These are phyloP conservation scores for Aplodontia rufa DNA, from an alignment of 2,113 vertebrate genomes.

Conservation along the genomic window DNA sequence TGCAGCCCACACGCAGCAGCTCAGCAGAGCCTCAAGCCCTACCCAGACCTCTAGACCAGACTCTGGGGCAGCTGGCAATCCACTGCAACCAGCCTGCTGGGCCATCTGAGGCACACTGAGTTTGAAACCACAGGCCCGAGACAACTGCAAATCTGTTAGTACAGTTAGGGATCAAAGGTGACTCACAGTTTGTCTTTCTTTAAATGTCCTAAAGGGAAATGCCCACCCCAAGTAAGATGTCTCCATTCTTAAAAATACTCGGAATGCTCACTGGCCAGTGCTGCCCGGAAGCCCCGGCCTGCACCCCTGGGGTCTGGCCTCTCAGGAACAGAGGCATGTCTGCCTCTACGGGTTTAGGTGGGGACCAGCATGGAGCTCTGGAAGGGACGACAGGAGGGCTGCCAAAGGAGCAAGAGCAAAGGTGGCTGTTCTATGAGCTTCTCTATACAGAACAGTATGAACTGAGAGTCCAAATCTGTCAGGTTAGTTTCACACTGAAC, in stretches of 20 bases:
- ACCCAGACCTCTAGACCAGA: neutral
- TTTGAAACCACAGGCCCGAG: neutral
- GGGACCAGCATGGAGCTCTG: neutral
- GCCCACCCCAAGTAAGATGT: neutral
- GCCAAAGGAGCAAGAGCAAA: neutral
- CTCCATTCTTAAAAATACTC: neutral
- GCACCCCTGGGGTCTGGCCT: no score
- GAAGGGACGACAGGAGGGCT: neutral
- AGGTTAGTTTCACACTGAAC: neutral
- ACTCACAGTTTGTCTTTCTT: neutral
- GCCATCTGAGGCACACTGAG: no score
- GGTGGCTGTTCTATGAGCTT: no score
- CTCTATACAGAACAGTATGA: no score
- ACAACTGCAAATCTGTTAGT: neutral
- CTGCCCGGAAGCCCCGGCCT: neutral
- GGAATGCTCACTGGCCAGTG: rapidly evolving
- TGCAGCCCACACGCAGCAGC: neutral
- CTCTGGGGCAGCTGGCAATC: neutral
- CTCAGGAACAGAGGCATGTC: neutral
- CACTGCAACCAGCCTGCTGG: neutral
- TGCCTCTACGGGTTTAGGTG: neutral
- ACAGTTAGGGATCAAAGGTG: neutral
- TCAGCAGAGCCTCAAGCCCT: neutral
- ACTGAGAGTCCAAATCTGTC: no score
- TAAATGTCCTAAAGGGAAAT: neutral